Conservation (phyloP, 2,113 vertebrate genomes). For the Pedetes capensis region DNA sequence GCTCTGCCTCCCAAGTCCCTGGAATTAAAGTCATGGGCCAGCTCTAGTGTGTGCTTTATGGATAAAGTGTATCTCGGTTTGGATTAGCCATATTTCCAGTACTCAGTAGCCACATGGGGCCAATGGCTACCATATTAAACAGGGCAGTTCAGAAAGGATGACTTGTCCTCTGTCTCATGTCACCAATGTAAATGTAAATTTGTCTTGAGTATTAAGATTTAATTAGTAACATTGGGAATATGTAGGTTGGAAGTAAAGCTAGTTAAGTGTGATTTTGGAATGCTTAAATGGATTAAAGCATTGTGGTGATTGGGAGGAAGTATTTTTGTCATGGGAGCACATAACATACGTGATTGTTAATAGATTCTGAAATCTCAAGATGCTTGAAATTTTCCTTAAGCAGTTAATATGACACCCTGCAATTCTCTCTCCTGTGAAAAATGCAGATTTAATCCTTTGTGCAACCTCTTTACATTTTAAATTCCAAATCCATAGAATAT, state of each 20-base stretch:
- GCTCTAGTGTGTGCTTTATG: background rate
- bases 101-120: no score
- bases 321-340: background rate
- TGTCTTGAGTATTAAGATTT: background rate
- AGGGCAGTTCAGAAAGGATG: background rate
- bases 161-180: background rate
- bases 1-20: no score
- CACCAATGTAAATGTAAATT: background rate
- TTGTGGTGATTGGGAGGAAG: background rate
- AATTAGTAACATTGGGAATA: background rate
- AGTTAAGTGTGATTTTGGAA: conserved; percentile 22
- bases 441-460: background rate
- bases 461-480: conserved; percentile 12
- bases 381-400: conserved; percentile 40
- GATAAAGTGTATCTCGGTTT: background rate
- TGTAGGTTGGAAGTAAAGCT: background rate
- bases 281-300: background rate
- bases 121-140: background rate
- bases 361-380: background rate
- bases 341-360: background rate
- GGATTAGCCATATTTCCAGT: no score
- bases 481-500: conserved; percentile 10
- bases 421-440: conserved; percentile 43
- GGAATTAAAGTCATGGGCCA: no score
- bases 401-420: background rate